Percentiles rank a stretch among this genome's conserved stretches.
These are phyloP conservation scores for Helarctos malayanus DNA, from an alignment of 2,797 vertebrate species.

Conservation along the genomic window DNA sequence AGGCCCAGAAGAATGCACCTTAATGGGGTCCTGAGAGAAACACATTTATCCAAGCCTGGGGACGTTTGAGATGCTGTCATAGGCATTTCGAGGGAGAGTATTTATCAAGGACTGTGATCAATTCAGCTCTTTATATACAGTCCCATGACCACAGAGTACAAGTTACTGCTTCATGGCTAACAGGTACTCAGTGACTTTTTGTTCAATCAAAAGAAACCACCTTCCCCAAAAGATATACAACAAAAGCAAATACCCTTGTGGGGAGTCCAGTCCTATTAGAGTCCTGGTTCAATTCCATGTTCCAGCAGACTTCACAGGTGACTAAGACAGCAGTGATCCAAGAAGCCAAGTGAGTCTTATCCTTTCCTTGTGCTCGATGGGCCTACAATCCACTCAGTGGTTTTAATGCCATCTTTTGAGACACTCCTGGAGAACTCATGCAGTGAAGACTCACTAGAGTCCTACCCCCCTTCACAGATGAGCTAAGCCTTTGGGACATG, in stretches of 20 bases:
- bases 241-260: background rate
- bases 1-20: background rate
- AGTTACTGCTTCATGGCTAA: background rate
- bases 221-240: background rate
- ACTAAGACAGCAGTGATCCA: background rate
- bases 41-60: background rate
- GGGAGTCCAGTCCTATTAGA: background rate
- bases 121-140: background rate
- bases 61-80: background rate
- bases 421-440: background rate
- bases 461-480: background rate
- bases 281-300: background rate
- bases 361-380: background rate
- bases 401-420: background rate
- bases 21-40: slow-evolving; percentile 7
- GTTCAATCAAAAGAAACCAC: background rate
- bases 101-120: background rate
- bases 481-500: background rate
- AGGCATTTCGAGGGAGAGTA: background rate
- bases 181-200: background rate
- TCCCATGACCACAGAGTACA: background rate
- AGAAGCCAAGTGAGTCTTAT: background rate
- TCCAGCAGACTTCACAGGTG: background rate
- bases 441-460: background rate
- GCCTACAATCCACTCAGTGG: background rate